Percentiles rank a stretch among this genome's conserved stretches.
Evolutionary conservation across 1,140 invertebrate genomes (phyloP).

Genomic region (Sminthurinus signatus): DNA sequence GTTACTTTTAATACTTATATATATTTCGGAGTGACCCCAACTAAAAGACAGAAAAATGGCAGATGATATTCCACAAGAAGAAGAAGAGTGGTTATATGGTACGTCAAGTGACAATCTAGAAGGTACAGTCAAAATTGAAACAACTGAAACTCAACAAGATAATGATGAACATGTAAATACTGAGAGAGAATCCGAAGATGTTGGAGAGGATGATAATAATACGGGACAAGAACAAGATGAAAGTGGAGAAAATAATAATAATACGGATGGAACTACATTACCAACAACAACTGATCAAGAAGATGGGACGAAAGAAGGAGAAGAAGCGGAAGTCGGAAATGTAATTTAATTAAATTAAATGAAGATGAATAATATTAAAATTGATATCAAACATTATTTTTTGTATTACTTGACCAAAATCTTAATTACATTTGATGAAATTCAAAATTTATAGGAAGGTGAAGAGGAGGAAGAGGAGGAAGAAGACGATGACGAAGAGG

Average conservation of each 20-base stretch:
- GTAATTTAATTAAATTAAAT: neutral
- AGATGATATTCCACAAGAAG: constrained; percentile 52
- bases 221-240: constrained; percentile 26
- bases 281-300: neutral
- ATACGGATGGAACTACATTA: neutral
- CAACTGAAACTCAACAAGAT: constrained; percentile 32
- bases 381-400: neutral
- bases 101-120: constrained; percentile 44
- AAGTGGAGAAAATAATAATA: neutral
- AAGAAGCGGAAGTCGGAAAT: constrained; percentile 17
- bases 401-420: neutral
- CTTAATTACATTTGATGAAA: neutral
- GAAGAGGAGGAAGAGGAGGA: constrained; percentile 50
- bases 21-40: neutral
- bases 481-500: constrained; percentile 60
- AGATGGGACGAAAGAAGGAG: constrained; percentile 8
- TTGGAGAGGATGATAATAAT: neutral
- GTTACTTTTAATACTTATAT: neutral
- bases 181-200: constrained; percentile 22
- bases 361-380: neutral
- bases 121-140: constrained; percentile 8
- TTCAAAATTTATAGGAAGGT: constrained; percentile 30
- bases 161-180: constrained; percentile 42
- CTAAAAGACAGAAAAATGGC: no score
- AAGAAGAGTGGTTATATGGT: constrained; percentile 67